A percentile compares a stretch with the other conserved stretches of the same genome.
phyloP scores from a whole-genome alignment of 2,113 vertebrate genomes.

The Zosterops japonicus region DNA sequence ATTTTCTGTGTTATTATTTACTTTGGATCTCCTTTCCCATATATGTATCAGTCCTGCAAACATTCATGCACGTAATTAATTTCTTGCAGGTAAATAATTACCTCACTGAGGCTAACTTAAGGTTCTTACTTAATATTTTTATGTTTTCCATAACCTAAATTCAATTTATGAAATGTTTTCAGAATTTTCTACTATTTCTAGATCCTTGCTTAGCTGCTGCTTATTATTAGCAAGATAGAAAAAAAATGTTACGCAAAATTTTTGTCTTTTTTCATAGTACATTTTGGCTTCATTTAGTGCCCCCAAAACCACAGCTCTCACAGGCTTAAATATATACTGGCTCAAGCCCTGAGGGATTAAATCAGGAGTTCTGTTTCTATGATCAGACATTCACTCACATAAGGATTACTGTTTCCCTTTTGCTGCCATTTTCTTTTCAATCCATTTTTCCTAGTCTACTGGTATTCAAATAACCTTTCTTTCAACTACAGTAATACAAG shows the following conservation, averaged over 20 bases:
- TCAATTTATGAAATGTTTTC: not conserved
- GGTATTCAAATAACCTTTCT: constrained; percentile 55
- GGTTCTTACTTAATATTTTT: not conserved
- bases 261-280: not conserved
- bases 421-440: constrained; percentile 12
- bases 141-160: not conserved
- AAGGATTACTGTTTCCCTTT: not conserved
- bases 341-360: not conserved
- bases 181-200: not conserved
- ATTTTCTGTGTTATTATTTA: not conserved
- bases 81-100: not conserved
- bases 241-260: not conserved
- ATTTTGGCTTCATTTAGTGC: not conserved
- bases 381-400: not conserved
- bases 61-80: not conserved
- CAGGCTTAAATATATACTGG: not conserved
- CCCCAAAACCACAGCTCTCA: not conserved
- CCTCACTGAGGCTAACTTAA: not conserved
- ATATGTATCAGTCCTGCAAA: not conserved
- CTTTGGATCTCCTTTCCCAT: not conserved
- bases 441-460: not conserved
- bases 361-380: not conserved
- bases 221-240: not conserved
- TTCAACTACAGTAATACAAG: constrained; percentile 8
- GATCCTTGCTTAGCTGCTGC: not conserved